These are phyloP conservation scores for Cliona cf. orientalis DNA, from an alignment of 37 sponge, comb jelly and placozoan species.

Conservation along the genomic window DNA sequence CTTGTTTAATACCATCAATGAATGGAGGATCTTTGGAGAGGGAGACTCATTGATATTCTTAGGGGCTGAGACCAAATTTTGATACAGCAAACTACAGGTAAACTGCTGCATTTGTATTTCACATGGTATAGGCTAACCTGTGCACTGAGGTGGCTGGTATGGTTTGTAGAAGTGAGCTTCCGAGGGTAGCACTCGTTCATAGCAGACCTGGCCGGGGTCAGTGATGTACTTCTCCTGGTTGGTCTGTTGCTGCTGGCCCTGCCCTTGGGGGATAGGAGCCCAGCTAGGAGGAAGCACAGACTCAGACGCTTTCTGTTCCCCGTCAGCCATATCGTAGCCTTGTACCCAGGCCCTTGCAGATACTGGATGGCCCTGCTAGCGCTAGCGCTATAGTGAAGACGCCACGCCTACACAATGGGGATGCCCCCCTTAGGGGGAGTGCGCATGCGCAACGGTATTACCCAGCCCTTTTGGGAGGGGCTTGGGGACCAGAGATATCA, in stretches of 20 bases:
- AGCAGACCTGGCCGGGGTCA: constrained; percentile 55
- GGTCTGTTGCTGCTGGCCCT: not conserved
- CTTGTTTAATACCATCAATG: too few relatives aligned
- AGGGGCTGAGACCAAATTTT: not conserved
- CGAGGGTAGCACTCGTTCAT: constrained; percentile 47
- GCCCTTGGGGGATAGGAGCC: not conserved
- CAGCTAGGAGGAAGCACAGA: constrained; percentile 19
- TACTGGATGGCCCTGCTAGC: too few relatives aligned
- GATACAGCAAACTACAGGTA: not conserved
- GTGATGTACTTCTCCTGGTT: not conserved
- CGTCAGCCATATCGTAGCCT: not conserved
- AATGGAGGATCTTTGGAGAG: too few relatives aligned
- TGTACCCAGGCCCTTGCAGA: too few relatives aligned
- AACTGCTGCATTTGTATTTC: too few relatives aligned
- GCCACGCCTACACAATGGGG: too few relatives aligned
- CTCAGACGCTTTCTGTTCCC: not conserved
- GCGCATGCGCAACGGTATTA: too few relatives aligned
- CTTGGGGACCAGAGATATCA: too few relatives aligned
- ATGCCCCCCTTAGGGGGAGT: too few relatives aligned
- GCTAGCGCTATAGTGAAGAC: too few relatives aligned
- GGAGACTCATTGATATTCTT: not conserved
- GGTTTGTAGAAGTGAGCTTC: constrained; percentile 50
- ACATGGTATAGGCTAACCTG: constrained; percentile 18
- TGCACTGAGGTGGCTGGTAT: constrained; percentile 8
- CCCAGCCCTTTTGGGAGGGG: too few relatives aligned